phyloP scores from a whole-genome alignment of 2,797 vertebrate species.

The Strix occidentalis region DNA sequence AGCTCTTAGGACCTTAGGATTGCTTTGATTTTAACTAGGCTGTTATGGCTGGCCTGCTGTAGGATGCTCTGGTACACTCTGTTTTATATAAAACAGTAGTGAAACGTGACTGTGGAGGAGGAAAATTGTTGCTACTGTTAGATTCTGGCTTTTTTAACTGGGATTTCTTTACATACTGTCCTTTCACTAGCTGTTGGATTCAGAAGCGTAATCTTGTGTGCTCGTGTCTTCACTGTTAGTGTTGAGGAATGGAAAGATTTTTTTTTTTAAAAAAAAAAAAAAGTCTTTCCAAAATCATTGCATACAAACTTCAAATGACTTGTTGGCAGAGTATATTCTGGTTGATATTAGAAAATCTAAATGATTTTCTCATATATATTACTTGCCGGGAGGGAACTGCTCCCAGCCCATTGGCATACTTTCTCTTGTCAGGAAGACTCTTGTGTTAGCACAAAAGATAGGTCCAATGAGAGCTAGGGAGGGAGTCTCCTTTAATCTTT shows the following conservation, averaged over 20 bases:
- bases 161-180: background rate
- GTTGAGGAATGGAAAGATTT: background rate
- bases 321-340: background rate
- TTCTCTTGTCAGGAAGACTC: background rate
- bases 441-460: background rate
- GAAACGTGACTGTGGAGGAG: rapidly evolving
- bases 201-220: background rate
- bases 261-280: background rate
- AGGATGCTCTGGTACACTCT: background rate
- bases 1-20: background rate
- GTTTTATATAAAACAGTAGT: background rate
- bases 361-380: rapidly evolving
- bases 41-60: background rate
- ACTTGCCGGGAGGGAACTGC: background rate
- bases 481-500: background rate
- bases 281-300: background rate
- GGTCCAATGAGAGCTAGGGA: background rate
- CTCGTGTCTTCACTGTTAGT: rapidly evolving
- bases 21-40: background rate
- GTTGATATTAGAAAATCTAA: background rate
- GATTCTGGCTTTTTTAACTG: background rate
- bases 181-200: background rate
- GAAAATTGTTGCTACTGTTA: background rate
- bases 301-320: background rate
- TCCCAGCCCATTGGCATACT: background rate